Conservation (phyloP, 2,797 vertebrate species). For the Chelmon rostratus region DNA sequence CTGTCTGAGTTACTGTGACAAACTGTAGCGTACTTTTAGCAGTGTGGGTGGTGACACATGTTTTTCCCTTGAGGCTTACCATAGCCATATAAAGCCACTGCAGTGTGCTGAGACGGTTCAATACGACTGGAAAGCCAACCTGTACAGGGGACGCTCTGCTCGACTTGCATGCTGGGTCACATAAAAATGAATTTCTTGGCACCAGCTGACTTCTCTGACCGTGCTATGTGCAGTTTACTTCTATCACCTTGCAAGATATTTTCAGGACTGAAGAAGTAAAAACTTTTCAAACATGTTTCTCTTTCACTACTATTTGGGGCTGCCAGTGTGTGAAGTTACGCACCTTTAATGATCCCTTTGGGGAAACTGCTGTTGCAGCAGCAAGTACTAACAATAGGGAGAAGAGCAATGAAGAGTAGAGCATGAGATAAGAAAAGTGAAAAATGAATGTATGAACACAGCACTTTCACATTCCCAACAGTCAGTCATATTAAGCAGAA, state of each 20-base stretch:
- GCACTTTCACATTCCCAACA: slow-evolving; percentile 59
- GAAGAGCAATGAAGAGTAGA: slow-evolving; percentile 36
- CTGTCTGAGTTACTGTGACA: slow-evolving; percentile 45
- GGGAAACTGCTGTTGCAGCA: slow-evolving; percentile 62
- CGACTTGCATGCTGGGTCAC: slow-evolving; percentile 19
- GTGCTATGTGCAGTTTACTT: slow-evolving; percentile 31
- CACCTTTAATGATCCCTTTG: slow-evolving; percentile 74
- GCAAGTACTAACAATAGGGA: slow-evolving; percentile 49
- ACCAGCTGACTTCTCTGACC: slow-evolving; percentile 12
- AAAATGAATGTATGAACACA: slow-evolving; percentile 65
- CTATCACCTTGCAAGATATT: slow-evolving; percentile 41
- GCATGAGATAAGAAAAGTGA: slow-evolving; percentile 49
- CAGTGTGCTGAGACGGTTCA: slow-evolving; percentile 6
- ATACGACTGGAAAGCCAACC: slow-evolving; percentile 8
- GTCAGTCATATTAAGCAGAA: slow-evolving; percentile 52
- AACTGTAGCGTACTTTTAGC: slow-evolving; percentile 46
- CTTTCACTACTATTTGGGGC: slow-evolving; percentile 53
- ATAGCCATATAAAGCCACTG: slow-evolving; percentile 10
- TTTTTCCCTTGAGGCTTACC: slow-evolving; percentile 14
- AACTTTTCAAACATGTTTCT: slow-evolving; percentile 58
- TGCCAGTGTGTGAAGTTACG: slow-evolving; percentile 58
- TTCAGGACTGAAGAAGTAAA: slow-evolving; percentile 19
- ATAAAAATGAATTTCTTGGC: slow-evolving; percentile 18
- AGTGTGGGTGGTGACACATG: slow-evolving; percentile 37
- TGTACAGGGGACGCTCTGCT: slow-evolving; percentile 10